These are phyloP conservation scores for Caenorhabditis wallacei DNA, from an alignment of 2,888 invertebrate species.

Conservation along the genomic window DNA sequence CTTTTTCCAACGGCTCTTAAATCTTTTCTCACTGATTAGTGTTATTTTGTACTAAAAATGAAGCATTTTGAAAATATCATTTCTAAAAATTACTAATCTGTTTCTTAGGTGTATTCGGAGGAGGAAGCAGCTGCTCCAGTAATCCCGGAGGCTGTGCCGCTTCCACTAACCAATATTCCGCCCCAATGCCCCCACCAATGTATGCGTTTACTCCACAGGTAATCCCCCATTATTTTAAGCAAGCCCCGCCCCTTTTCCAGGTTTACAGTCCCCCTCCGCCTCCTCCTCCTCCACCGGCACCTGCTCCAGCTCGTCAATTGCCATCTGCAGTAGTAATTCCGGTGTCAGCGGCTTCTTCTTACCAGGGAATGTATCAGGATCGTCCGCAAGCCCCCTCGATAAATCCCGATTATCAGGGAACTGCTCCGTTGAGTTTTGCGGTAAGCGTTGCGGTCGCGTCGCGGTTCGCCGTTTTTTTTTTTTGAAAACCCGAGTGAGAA, in stretches of 20 bases:
- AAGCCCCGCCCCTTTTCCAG: slow-evolving; percentile 14
- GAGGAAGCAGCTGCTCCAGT: slow-evolving; percentile 37
- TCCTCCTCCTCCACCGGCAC: slow-evolving; percentile 29
- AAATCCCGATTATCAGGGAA: slow-evolving; percentile 57
- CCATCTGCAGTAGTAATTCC: slow-evolving; percentile 3
- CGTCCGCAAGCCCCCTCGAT: slow-evolving; percentile 49
- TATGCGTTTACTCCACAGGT: slow-evolving; percentile 47
- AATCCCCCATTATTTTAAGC: neutral
- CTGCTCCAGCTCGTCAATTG: slow-evolving; percentile 18
- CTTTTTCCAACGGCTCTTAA: too few relatives aligned
- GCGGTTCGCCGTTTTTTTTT: too few relatives aligned
- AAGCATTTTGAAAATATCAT: too few relatives aligned
- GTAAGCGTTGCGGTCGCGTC: neutral
- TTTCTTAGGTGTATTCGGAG: slow-evolving; percentile 56
- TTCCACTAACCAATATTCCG: slow-evolving; percentile 21
- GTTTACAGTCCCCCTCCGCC: slow-evolving; percentile 34
- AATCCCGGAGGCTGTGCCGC: slow-evolving; percentile 37
- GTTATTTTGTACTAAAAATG: too few relatives aligned
- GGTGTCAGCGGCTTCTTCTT: slow-evolving; percentile 35
- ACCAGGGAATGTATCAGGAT: slow-evolving; percentile 60
- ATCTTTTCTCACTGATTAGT: too few relatives aligned
- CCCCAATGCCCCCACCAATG: slow-evolving; percentile 51
- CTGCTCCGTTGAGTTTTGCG: slow-evolving; percentile 54
- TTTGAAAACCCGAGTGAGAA: too few relatives aligned
- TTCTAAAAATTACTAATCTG: too few relatives aligned